phyloP scores from a whole-genome alignment of 1,140 invertebrate genomes.

The Solenopsis invicta region DNA sequence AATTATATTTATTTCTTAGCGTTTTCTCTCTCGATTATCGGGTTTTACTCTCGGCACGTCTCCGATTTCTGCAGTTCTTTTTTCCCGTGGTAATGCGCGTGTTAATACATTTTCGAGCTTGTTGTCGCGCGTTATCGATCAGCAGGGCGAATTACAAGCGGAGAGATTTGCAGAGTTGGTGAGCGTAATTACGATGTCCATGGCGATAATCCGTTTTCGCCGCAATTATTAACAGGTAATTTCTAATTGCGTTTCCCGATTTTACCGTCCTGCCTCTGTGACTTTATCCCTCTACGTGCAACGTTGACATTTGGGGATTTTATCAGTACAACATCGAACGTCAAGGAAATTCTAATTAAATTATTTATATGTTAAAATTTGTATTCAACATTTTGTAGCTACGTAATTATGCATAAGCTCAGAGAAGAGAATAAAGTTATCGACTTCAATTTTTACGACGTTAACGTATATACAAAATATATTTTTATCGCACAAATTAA shows the following conservation, averaged over 20 bases:
- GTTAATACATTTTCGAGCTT: conserved; percentile 49
- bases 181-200: conserved; percentile 49
- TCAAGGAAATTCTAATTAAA: conserved; percentile 25
- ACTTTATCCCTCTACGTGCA: conserved; percentile 9
- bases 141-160: conserved; percentile 40
- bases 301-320: conserved; percentile 21
- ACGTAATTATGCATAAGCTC: not conserved
- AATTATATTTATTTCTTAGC: conserved; percentile 48
- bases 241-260: conserved; percentile 52
- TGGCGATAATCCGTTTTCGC: conserved; percentile 48
- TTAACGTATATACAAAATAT: no score
- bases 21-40: conserved; percentile 37
- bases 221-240: conserved; percentile 59
- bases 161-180: conserved; percentile 33
- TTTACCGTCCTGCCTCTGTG: conserved; percentile 14
- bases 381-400: not conserved
- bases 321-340: not conserved
- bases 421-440: no score
- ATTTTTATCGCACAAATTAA: no score
- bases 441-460: no score
- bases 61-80: conserved; percentile 36
- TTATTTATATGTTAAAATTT: conserved; percentile 10
- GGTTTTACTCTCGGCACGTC: conserved; percentile 45
- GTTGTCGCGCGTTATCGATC: conserved; percentile 60
- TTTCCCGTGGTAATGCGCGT: conserved; percentile 8